These are phyloP conservation scores for Polypterus bichir DNA, from an alignment of 2,113 vertebrate species.

Conservation along the genomic window DNA sequence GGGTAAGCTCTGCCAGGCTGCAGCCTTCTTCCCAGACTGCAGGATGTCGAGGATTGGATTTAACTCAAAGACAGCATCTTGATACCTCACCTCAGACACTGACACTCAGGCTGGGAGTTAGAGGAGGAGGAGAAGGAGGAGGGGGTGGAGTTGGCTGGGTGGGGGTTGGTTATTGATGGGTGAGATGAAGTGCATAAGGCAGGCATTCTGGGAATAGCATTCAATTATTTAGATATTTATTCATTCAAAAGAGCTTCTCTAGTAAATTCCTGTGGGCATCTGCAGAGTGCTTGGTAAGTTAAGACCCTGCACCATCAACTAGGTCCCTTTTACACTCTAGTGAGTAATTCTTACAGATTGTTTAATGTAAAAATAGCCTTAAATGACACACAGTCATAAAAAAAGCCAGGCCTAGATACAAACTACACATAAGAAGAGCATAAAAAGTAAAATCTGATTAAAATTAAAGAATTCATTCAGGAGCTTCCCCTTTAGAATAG, in stretches of 20 bases:
- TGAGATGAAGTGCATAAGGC: not conserved
- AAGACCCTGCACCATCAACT: not conserved
- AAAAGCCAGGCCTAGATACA: too few relatives aligned
- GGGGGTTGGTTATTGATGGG: too few relatives aligned
- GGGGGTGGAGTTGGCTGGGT: slow-evolving; percentile 17
- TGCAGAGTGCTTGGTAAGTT: slow-evolving; percentile 16
- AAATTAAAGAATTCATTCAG: too few relatives aligned
- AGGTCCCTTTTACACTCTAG: too few relatives aligned
- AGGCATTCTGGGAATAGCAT: slow-evolving; percentile 8
- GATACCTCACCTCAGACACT: slow-evolving; percentile 42
- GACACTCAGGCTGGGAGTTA: slow-evolving; percentile 33
- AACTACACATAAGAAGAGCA: too few relatives aligned
- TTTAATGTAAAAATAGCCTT: too few relatives aligned
- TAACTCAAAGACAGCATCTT: slow-evolving; percentile 50
- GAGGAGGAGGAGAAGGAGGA: slow-evolving; percentile 39
- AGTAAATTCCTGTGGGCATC: slow-evolving; percentile 13
- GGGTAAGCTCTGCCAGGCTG: slow-evolving; percentile 48
- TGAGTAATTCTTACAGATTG: too few relatives aligned
- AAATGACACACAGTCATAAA: too few relatives aligned
- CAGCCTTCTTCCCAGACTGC: slow-evolving; percentile 59
- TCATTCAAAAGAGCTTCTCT: slow-evolving; percentile 14
- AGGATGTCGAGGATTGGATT: slow-evolving; percentile 48
- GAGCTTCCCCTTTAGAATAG: too few relatives aligned
- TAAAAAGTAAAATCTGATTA: too few relatives aligned
- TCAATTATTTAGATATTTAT: slow-evolving; percentile 28